Evolutionary conservation across 2,888 invertebrate genomes (phyloP).

Genomic region (Creontiades dilutus): DNA sequence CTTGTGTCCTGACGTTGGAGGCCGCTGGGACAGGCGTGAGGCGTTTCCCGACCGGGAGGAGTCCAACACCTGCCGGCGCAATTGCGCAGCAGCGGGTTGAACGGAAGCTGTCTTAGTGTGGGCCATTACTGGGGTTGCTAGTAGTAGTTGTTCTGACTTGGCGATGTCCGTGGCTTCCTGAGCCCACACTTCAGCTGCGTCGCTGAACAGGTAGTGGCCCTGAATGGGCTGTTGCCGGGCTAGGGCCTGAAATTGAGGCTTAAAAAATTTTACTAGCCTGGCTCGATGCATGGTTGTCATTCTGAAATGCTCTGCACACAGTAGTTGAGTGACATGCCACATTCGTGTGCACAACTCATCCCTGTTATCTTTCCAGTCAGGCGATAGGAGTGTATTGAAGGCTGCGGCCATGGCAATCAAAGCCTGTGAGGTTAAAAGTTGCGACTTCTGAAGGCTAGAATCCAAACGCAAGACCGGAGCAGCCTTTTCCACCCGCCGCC

Average conservation of each 20-base stretch:
- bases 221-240: slow-evolving; percentile 7
- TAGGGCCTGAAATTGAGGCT: neutral
- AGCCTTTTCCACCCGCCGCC: neutral
- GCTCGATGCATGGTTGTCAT: neutral
- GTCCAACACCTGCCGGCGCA: too few species aligned
- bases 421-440: slow-evolving; percentile 24
- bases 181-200: neutral
- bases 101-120: neutral
- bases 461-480: neutral
- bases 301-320: too few species aligned
- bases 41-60: slow-evolving; percentile 27
- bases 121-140: neutral
- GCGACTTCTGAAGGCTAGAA: neutral
- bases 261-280: neutral
- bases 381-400: neutral
- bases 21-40: neutral
- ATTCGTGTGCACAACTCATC: neutral
- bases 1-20: neutral
- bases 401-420: neutral
- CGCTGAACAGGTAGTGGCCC: neutral
- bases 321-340: neutral
- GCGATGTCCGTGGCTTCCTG: neutral
- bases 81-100: neutral
- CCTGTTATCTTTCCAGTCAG: neutral
- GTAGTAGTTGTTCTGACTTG: neutral